phyloP scores from a whole-genome alignment of 2,888 invertebrate genomes.

The Chrysotoxum bicinctum region DNA sequence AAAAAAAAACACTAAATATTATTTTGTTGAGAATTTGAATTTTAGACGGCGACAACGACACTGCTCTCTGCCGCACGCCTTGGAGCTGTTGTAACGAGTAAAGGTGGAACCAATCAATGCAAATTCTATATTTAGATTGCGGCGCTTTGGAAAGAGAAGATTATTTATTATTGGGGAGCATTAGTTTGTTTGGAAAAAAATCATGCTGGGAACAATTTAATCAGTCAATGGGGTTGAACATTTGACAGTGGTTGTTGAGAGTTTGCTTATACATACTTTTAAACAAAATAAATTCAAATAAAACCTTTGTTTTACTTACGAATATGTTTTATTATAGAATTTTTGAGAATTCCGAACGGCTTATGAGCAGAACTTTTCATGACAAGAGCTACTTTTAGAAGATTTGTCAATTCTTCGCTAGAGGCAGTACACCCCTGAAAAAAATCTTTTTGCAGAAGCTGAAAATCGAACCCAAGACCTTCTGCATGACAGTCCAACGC shows the following conservation, averaged over 20 bases:
- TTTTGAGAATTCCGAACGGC: too few relatives aligned
- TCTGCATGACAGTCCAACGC: too few relatives aligned
- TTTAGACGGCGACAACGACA: background rate
- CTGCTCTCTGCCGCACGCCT: background rate
- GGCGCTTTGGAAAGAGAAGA: slow-evolving; percentile 53
- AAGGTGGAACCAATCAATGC: slow-evolving; percentile 55
- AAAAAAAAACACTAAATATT: background rate
- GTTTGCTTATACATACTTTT: background rate
- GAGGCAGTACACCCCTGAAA: too few relatives aligned
- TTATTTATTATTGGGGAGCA: slow-evolving; percentile 23
- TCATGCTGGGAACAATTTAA: slow-evolving; percentile 68
- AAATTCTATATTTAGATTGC: slow-evolving; percentile 59
- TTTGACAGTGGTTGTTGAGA: slow-evolving; percentile 36
- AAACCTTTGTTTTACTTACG: too few relatives aligned
- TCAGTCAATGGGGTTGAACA: slow-evolving; percentile 55
- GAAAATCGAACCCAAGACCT: too few relatives aligned
- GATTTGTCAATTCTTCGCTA: too few relatives aligned
- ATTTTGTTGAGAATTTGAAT: slow-evolving; percentile 2
- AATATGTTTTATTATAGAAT: too few relatives aligned
- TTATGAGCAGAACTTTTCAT: too few relatives aligned
- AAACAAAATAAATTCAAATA: background rate
- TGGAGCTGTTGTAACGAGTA: slow-evolving; percentile 21
- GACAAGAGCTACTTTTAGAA: too few relatives aligned
- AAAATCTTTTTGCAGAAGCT: too few relatives aligned
- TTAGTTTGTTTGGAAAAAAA: slow-evolving; percentile 55